Conservation (phyloP, 2,113 vertebrate genomes). For the Atractosteus spatula region DNA sequence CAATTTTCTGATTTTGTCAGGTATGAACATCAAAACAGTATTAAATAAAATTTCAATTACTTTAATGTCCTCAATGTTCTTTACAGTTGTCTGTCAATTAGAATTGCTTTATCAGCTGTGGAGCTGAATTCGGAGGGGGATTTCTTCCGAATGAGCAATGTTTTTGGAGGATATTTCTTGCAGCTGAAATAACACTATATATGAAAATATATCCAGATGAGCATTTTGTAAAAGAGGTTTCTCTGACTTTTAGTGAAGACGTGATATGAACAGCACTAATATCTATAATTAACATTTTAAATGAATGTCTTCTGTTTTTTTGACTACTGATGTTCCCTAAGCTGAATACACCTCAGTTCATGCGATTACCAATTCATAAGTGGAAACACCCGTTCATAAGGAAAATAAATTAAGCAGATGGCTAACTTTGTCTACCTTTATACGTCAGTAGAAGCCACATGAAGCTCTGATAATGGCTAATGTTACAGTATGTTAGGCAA, state of each 20-base stretch:
- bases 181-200: conserved; percentile 8
- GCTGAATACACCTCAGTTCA: no score
- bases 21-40: no score
- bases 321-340: conserved; percentile 23
- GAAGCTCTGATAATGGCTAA: conserved; percentile 11
- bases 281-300: conserved; percentile 32
- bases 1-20: no score
- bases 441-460: background rate
- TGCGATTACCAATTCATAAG: no score
- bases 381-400: conserved; percentile 43
- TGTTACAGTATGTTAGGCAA: no score
- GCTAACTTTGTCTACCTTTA: conserved; percentile 15
- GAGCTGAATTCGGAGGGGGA: background rate
- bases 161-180: background rate
- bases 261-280: conserved; percentile 39
- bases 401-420: no score
- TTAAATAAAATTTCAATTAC: no score
- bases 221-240: conserved; percentile 21
- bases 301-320: conserved; percentile 23
- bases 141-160: background rate
- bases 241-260: conserved; percentile 36
- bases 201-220: background rate
- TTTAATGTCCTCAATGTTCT: no score
- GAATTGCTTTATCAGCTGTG: background rate
- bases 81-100: background rate